Percentiles rank a stretch among this genome's conserved stretches.
Conservation (phyloP, 2,797 vertebrate genomes). For the Apogon talboti region DNA sequence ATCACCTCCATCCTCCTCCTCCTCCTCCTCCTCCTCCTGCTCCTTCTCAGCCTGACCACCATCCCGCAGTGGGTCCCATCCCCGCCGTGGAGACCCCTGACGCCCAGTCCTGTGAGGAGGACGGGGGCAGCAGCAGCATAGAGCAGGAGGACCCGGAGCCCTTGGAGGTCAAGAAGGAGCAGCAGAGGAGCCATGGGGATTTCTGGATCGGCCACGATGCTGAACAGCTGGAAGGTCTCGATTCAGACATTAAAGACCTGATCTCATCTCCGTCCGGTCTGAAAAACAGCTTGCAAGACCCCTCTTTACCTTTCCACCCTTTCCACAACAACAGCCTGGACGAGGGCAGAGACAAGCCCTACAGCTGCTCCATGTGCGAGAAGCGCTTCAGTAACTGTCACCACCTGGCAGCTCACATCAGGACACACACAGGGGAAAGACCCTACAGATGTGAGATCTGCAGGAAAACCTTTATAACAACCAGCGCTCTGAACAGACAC, state of each 20-base stretch:
- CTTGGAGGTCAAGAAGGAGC: conserved; percentile 69
- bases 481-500: conserved; percentile 78
- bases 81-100: conserved; percentile 48
- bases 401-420: conserved; percentile 77
- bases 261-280: conserved; percentile 58
- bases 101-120: conserved; percentile 53
- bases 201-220: conserved; percentile 69
- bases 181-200: conserved; percentile 55
- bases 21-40: conserved; percentile 21
- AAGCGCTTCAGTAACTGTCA: conserved; percentile 80
- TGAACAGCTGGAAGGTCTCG: conserved; percentile 62
- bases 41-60: conserved; percentile 33
- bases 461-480: conserved; percentile 78
- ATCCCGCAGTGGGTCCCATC: conserved; percentile 40
- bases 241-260: conserved; percentile 73
- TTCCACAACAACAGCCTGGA: conserved; percentile 52
- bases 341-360: conserved; percentile 71
- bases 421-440: conserved; percentile 80
- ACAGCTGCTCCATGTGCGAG: conserved; percentile 76
- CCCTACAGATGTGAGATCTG: conserved; percentile 79
- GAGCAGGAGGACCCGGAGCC: conserved; percentile 60
- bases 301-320: conserved; percentile 62
- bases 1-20: conserved; percentile 15
- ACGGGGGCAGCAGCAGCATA: conserved; percentile 44
- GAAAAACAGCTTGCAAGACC: conserved; percentile 55